A percentile compares a stretch with the other conserved stretches of the same genome.
Evolutionary conservation across 2,888 invertebrate genomes (phyloP).

Genomic region (Phengaris arion): DNA sequence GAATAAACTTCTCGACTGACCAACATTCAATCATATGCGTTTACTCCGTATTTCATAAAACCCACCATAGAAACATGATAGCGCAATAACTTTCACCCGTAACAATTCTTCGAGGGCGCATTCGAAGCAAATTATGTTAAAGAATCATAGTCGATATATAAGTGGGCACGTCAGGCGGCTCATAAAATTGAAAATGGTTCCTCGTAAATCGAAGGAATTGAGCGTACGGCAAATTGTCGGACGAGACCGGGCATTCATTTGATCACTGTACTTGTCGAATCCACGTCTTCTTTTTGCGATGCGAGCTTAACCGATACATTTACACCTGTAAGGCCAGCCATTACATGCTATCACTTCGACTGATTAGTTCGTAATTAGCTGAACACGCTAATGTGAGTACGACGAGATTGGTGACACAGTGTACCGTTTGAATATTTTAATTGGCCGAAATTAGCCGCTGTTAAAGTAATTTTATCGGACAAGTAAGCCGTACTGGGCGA

Average conservation of each 20-base stretch:
- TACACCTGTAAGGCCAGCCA: slow-evolving; percentile 17
- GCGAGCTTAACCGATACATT: slow-evolving; percentile 21
- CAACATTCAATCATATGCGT: background rate
- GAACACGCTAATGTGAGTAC: background rate
- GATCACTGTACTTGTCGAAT: slow-evolving; percentile 49
- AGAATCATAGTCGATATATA: slow-evolving; percentile 52
- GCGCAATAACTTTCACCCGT: slow-evolving; percentile 33
- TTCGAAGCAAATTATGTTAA: slow-evolving; percentile 35
- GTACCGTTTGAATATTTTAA: slow-evolving; percentile 12
- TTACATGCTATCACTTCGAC: slow-evolving; percentile 9
- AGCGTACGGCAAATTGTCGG: slow-evolving; percentile 64
- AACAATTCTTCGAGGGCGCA: slow-evolving; percentile 42
- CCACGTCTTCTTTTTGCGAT: slow-evolving; percentile 38
- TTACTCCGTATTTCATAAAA: background rate
- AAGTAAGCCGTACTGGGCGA: no score
- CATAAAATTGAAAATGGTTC: slow-evolving; percentile 69
- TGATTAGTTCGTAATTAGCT: slow-evolving; percentile 26
- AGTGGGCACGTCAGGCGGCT: slow-evolving; percentile 59
- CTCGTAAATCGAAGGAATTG: slow-evolving; percentile 68
- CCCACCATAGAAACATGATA: background rate
- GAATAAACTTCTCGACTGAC: background rate
- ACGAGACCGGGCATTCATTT: slow-evolving; percentile 62
- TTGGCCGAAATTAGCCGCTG: background rate
- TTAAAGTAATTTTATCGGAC: background rate
- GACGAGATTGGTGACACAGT: background rate